Evolutionary conservation across 2,888 invertebrate genomes (phyloP).

Genomic region (Melanostoma scalare): DNA sequence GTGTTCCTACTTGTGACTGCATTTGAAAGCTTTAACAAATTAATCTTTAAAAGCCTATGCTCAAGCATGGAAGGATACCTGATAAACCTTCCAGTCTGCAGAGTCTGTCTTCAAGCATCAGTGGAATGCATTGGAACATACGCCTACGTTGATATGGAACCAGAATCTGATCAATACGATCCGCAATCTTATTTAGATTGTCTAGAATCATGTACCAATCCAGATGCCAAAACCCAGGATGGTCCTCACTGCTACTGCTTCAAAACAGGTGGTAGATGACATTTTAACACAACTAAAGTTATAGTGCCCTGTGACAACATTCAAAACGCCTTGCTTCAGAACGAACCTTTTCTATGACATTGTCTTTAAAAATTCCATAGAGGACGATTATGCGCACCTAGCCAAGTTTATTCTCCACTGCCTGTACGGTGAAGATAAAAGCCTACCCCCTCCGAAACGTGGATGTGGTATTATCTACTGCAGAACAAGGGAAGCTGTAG

Average conservation of each 20-base stretch:
- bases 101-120: constrained; percentile 67
- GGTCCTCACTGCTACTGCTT: constrained; percentile 97
- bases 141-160: constrained; percentile 16
- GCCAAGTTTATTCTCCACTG: constrained; percentile 88
- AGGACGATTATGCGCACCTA: constrained; percentile 91
- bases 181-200: constrained; percentile 61
- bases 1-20: too few relatives aligned
- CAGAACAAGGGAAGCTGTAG: constrained; percentile 95
- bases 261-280: constrained; percentile 90
- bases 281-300: constrained; percentile 89
- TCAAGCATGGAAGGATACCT: constrained; percentile 54
- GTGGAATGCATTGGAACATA: constrained; percentile 64
- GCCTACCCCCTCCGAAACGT: constrained; percentile 78
- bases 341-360: constrained; percentile 97
- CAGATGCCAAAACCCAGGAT: constrained; percentile 86
- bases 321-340: constrained; percentile 94
- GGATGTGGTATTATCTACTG: constrained; percentile 96
- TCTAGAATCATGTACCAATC: constrained; percentile 67
- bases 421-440: constrained; percentile 83
- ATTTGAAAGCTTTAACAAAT: too few relatives aligned
- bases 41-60: constrained; percentile 20
- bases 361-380: constrained; percentile 91
- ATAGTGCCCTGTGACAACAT: constrained; percentile 87
- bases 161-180: constrained; percentile 18
- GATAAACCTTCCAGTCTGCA: constrained; percentile 53